Evolutionary conservation across 2,113 vertebrate species (phyloP), one percentile per base, ranked within the genome.

Genomic region (Struthidea cinerea): DNA sequence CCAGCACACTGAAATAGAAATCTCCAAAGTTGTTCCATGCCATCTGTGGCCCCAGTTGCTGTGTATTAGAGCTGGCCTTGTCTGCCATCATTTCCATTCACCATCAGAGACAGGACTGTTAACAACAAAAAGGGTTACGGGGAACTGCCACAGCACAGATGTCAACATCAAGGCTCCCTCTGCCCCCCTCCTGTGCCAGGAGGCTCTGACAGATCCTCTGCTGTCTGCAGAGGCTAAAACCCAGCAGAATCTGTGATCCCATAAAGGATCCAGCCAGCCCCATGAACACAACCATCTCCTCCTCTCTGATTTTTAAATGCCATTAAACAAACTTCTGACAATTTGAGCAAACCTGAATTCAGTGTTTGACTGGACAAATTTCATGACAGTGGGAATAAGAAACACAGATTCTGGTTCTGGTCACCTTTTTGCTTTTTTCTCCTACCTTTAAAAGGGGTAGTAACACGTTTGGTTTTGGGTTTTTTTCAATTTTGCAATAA

Each of bases 401-500:
- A 60, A 44, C 17, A 63, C 5, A 83, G 23, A 33, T 11, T 75
- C 12, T 30, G 55, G 18, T 6, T 84, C 24, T 47, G 6, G 28
- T 28, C 44, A 41, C 9, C 4, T 8, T 53, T 67, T 63, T 14
- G 2, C n/a, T 2, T 13, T 77, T 75, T 39, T 15, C 12, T 44
- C 16, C 9, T 47, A 4, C 21, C 35, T 77, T 52, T 77, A 46
- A 60, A 60, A 55, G 20, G 2, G 3, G 6, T 5, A 28, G 23
- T 13, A 64, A 68, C 3, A 30, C 0, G 2, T 13, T 52, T 44
- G 55, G 4, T 39, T 18, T 32, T 3, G 1, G 39, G 17, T 28
- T 32, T 55, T 46, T 53, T 56, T 21, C 1, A 41, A 33, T 39
- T 87, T 74, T 57, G 12, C 1, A 7, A 61, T 46, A 61, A 57